Base-by-base conservation (phyloP, 1,140 invertebrate genomes). In the Dufourea novaeangliae region DNA sequence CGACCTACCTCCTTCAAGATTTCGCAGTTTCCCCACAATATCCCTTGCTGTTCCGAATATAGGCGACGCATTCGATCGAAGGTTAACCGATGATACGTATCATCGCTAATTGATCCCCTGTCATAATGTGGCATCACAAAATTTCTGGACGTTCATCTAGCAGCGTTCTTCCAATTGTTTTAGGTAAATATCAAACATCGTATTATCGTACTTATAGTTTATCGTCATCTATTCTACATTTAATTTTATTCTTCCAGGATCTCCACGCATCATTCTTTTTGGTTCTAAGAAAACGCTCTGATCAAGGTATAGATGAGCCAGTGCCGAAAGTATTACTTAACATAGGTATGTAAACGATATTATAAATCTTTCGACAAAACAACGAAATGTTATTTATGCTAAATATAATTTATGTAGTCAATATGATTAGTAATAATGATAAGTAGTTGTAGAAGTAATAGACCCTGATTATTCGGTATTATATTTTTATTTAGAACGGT, bases 1-100 rank as follows among this genome's bases (percentile, higher is more conserved):
- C 80, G 76, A 78, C 67, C 83, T 12, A 78, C 29, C 69, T 59
- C 79, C 77, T 59, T 68, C 50, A 80, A 74, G 78, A 86, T 84
- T 86, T 78, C 66, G 39, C 44, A 37, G 62, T 79, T 74, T 80
- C 70, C 44, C 27, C 41, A 78, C 71, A 80, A 87, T 86, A 86
- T 72, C 64, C 78, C 54, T 75, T 68, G 70, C 68, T 82, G 64
- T 76, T 82, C 72, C 41, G 22, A 70, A 64, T 72, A 12, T 41
- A 37, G 78, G 37, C 14, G 44, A 72, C 50, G 39, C 62, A 66
- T 29, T 11, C 39, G 52, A 82, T 69, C 82, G 63, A 79, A 84
- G 82, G 82, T 84, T 77, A 84, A 74, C 41, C 29, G 46, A 68
- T 44, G 71, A 79, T 71, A 78, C n/a, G 20, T 37, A 50, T 70